Conservation (phyloP, 2,113 vertebrate species). For the Lepus europaeus region DNA sequence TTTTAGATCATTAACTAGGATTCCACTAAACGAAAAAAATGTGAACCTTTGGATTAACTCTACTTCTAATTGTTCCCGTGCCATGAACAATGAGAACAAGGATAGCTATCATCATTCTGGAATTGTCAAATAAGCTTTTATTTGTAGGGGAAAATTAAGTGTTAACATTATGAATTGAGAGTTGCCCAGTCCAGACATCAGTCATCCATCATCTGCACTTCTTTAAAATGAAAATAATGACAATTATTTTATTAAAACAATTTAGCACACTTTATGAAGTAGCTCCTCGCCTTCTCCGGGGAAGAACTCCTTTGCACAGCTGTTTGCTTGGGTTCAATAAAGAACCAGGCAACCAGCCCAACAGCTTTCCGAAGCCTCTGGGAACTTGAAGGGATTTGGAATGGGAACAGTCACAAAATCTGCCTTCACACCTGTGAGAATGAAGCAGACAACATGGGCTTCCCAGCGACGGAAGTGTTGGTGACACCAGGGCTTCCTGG, state of each 20-base stretch:
- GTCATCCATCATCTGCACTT: background rate
- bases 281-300: conserved; percentile 66
- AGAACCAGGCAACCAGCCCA: conserved; percentile 72
- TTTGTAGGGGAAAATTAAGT: background rate
- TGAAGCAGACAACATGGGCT: conserved; percentile 75
- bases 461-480: conserved; percentile 74
- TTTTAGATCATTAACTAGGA: background rate
- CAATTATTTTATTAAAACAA: background rate
- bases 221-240: background rate
- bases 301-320: conserved; percentile 82
- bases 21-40: background rate
- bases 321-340: conserved; percentile 79
- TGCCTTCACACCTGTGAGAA: conserved; percentile 70
- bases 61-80: background rate
- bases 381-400: conserved; percentile 52
- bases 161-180: background rate
- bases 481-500: conserved; percentile 84
- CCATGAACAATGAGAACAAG: background rate
- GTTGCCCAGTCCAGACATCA: background rate
- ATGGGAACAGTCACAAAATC: conserved; percentile 61
- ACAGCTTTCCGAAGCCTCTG: conserved; percentile 70
- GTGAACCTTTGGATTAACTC: background rate
- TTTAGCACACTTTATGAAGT: background rate
- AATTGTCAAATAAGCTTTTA: background rate
- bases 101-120: background rate